Evolutionary conservation across 1,140 invertebrate genomes (phyloP), one percentile per base, ranked within the genome.

Genomic region (Brevipalpus yothersi): DNA sequence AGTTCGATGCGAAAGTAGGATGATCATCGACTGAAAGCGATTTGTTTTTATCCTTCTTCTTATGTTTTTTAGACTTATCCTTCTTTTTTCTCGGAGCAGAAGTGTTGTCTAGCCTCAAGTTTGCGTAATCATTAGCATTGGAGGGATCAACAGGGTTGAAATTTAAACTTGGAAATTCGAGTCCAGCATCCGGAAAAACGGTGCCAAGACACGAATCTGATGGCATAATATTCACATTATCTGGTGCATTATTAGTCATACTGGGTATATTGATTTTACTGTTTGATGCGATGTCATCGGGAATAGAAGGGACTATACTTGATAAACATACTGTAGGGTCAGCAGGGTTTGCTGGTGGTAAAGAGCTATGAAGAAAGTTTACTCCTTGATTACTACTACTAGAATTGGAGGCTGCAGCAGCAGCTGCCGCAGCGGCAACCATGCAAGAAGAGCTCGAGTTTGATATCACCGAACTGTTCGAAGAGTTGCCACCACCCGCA

Each of bases 111-210:
- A 21, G 53, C 21, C 53, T n/a, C 53, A 47, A 3, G 7, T 15
- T 55, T 39, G 13, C 21, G 15, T 23, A n/a, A 15, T 57, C 41
- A 41, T 7, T n/a, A 57, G 17, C 13, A 13, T 4, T 39, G 19
- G 40, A 40, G 40, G 56, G 43, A 45, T 57, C 17, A 43, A 57
- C 15, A n/a, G 23, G 11, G 11, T 4, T 1, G 23, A 23, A 45
- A 51, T 51, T 58, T 17, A 58, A 21, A 23, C 17, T 58, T 4
- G 41, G 58, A 51, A 58, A 58, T 21, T 51, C 58, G 40, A 58
- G 53, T 49, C 2, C 58, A 23, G 10, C 41, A 9, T n/a, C 40
- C 3, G 11, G 53, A 15, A 49, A 58, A 12, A 45, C 58, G 2
- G 41, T 17, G 23, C 39, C 47, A 23, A 58, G 45, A 49, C 15